Conservation (phyloP, 2,888 invertebrate genomes). For the Lapara coniferarum region DNA sequence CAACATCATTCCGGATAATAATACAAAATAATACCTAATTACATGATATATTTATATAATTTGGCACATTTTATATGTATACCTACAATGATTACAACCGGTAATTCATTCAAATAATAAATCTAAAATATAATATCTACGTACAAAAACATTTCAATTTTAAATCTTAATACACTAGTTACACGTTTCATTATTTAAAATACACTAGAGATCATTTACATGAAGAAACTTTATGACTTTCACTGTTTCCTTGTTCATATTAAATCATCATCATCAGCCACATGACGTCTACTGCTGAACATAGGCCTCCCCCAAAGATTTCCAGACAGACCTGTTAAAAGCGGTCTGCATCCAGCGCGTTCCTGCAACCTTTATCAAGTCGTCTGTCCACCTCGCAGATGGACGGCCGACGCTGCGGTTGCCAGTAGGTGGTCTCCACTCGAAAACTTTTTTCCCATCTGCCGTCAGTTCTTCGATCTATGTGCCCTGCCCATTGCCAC, state of each 20-base stretch:
- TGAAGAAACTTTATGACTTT: not conserved
- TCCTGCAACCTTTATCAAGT: no score
- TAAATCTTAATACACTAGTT: slow-evolving; percentile 36
- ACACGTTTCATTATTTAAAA: slow-evolving; percentile 36
- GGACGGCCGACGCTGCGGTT: no score
- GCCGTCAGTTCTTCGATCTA: no score
- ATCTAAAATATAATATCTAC: slow-evolving; percentile 43
- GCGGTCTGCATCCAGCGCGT: no score
- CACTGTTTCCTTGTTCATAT: not conserved
- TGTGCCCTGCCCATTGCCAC: no score
- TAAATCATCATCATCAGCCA: no score
- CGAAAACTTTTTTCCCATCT: no score
- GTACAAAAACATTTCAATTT: slow-evolving; percentile 43
- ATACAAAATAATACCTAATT: slow-evolving; percentile 38
- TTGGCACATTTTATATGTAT: slow-evolving; percentile 42
- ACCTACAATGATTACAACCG: slow-evolving; percentile 38
- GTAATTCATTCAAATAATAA: slow-evolving; percentile 40
- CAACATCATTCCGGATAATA: slow-evolving; percentile 42
- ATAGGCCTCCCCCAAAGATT: no score
- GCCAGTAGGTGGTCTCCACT: no score
- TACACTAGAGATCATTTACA: slow-evolving; percentile 30
- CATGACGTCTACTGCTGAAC: no score
- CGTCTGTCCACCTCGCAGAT: no score
- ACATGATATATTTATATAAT: slow-evolving; percentile 41
- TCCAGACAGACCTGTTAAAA: no score